Conservation (phyloP, 1,140 invertebrate species). For the Bombyx mandarina region DNA sequence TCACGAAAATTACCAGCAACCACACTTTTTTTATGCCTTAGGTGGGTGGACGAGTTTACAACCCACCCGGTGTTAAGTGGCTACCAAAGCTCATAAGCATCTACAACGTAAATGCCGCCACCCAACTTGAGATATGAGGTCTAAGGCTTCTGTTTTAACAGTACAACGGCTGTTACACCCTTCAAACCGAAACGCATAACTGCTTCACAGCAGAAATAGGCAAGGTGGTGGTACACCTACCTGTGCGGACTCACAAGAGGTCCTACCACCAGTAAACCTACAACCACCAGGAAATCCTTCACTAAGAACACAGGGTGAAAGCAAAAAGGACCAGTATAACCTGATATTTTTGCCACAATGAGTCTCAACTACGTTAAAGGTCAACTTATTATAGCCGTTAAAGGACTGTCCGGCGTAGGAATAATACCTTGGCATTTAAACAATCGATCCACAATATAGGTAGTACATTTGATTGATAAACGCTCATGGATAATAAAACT, state of each 20-base stretch:
- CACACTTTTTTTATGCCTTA: background rate
- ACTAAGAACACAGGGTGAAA: background rate
- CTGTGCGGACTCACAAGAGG: no score
- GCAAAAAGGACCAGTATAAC: background rate
- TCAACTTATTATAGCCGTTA: slow-evolving; percentile 7
- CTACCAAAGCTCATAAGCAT: slow-evolving; percentile 10
- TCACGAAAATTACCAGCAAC: background rate
- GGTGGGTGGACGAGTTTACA: background rate
- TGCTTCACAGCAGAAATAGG: no score
- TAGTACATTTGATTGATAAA: slow-evolving; percentile 5
- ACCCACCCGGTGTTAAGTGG: slow-evolving; percentile 18
- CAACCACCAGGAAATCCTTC: background rate
- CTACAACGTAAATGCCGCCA: background rate
- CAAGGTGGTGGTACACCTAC: no score
- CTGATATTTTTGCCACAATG: background rate
- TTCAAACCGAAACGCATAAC: no score
- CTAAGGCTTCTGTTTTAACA: no score
- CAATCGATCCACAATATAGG: slow-evolving; percentile 1
- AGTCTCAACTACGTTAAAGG: slow-evolving; percentile 4
- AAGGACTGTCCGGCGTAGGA: background rate
- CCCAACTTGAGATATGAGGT: no score
- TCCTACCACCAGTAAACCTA: no score
- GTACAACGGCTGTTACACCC: no score
- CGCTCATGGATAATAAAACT: background rate
- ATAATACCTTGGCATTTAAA: slow-evolving; percentile 7